A percentile compares a stretch with the other conserved stretches of the same genome.
Conservation (phyloP, 1,140 invertebrate genomes). For the Bicyclus anynana region DNA sequence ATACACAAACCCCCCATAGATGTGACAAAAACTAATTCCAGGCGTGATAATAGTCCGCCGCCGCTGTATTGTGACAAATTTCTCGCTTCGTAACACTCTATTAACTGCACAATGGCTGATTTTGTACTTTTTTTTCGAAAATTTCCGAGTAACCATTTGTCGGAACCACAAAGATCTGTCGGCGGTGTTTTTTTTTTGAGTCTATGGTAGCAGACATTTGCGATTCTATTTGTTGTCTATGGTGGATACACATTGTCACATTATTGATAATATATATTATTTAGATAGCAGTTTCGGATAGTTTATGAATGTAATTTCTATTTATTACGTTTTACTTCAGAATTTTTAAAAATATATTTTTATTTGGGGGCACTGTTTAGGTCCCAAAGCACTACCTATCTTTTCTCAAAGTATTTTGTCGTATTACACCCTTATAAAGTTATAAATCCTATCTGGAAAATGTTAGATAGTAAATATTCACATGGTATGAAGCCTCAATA, state of each 20-base stretch:
- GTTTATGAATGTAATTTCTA: not conserved
- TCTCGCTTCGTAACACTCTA: conserved; percentile 48
- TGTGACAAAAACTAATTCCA: conserved; percentile 50
- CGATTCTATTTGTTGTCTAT: not conserved
- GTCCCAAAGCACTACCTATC: too few species aligned
- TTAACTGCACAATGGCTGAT: conserved; percentile 44
- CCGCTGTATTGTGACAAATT: conserved; percentile 47
- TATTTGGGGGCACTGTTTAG: too few species aligned
- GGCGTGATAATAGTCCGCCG: conserved; percentile 49
- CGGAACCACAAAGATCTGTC: conserved; percentile 38
- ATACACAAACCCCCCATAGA: conserved; percentile 24
- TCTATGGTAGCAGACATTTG: conserved; percentile 3
- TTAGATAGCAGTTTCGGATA: too few species aligned
- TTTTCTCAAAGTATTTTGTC: too few species aligned
- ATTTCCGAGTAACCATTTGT: conserved; percentile 47
- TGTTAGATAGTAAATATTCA: too few species aligned
- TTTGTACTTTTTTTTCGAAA: conserved; percentile 19
- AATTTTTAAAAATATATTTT: too few species aligned
- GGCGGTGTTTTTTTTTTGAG: conserved; percentile 25
- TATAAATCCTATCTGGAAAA: too few species aligned
- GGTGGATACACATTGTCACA: not conserved
- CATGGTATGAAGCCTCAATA: too few species aligned
- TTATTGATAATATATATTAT: not conserved
- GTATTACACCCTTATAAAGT: too few species aligned
- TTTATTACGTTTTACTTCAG: too few species aligned